Evolutionary conservation across 2,797 vertebrate species (phyloP), one percentile per base, ranked within the genome.

Genomic region (Peromyscus nudipes): DNA sequence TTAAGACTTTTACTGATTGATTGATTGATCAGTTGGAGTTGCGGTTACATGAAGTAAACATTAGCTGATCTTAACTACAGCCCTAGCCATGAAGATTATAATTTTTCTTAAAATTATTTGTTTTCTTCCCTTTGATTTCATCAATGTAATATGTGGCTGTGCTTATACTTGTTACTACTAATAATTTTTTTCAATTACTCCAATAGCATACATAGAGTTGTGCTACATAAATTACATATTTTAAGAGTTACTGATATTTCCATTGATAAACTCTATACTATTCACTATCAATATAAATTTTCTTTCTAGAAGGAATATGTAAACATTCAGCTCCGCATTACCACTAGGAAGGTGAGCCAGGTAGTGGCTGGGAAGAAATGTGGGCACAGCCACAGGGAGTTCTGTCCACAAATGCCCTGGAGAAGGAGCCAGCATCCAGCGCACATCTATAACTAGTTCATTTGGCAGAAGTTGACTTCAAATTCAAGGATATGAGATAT

Each of bases 111-210:
- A 65, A 82, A 31, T 76, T 4, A 21, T 57, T 84, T 71, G 27
- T 37, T 95, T 40, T 55, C 1, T 89, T 73, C 12, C 43, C 11
- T 62, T 92, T 95, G 1, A 25, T 93, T 94, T 9, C 6, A 90
- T 65, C 52, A 73, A 81, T n/a, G 71, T 71, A 6, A 0, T 49
- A 31, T 40, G 7, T 34, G 25, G 49, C 60, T 87, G 69, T 29
- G 69, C 75, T 94, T 79, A 73, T 4, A 77, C n/a, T 71, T 88
- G 10, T 37, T 67, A 81, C 14, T 29, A 40, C 29, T 11, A 73
- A 12, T 93, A 60, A n/a, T 92, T 93, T 65, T 49, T 84, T 46
- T n/a, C 14, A 75, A 43, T 87, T 94, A 57, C 5, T 95, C 14
- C 34, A 4, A 82, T 7, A 91, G 19, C 0, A 69, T 37, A 79